Conservation (phyloP, 2,113 vertebrate genomes). For the Urocolius indicus region DNA sequence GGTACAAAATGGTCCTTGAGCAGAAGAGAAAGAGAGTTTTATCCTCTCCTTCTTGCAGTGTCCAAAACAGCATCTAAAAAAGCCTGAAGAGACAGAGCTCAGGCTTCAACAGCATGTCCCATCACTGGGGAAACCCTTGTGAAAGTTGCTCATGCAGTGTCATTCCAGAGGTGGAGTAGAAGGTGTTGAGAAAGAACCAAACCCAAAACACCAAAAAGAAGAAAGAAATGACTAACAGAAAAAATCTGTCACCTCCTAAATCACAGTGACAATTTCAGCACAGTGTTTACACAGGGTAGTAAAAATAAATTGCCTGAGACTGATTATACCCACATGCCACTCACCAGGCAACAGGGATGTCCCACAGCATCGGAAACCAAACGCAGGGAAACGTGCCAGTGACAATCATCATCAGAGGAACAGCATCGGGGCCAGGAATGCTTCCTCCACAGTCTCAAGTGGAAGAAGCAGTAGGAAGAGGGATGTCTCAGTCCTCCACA, state of each 20-base stretch:
- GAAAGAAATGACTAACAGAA: background rate
- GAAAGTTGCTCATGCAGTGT: background rate
- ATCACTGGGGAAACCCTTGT: background rate
- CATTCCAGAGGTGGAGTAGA: background rate
- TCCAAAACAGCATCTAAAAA: background rate
- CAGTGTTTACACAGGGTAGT: background rate
- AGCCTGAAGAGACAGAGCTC: background rate
- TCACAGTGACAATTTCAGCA: slow-evolving; percentile 13
- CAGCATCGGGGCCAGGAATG: too few relatives aligned
- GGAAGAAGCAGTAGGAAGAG: background rate
- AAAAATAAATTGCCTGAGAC: slow-evolving; percentile 55
- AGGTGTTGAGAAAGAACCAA: background rate
- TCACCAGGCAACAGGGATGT: background rate
- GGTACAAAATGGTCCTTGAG: background rate
- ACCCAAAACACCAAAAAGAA: too few relatives aligned
- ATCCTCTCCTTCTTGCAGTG: background rate
- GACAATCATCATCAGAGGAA: background rate
- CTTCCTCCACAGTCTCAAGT: background rate
- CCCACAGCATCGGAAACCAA: background rate
- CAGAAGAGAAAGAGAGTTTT: background rate
- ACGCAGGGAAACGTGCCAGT: background rate
- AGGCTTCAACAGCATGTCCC: background rate
- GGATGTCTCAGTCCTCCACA: too few relatives aligned
- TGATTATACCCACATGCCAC: slow-evolving; percentile 41
- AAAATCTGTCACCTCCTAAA: background rate